Evolutionary conservation across 2,888 invertebrate species (phyloP).

Genomic region (Lithosia quadra): DNA sequence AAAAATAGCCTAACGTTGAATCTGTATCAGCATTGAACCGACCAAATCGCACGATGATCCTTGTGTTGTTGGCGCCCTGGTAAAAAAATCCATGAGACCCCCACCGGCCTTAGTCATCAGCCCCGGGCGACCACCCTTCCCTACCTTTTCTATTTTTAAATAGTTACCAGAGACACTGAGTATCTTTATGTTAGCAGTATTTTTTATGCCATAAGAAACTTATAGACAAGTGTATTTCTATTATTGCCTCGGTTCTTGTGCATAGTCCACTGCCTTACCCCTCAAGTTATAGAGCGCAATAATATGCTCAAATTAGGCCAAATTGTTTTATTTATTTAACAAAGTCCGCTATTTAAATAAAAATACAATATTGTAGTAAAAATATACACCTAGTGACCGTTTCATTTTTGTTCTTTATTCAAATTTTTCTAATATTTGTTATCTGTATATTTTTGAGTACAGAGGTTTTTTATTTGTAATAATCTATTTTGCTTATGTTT

Average conservation of each 20-base stretch:
- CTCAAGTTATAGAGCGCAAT: constrained; percentile 47
- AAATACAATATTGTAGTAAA: constrained; percentile 39
- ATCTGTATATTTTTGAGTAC: constrained; percentile 82
- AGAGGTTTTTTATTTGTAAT: constrained; percentile 58
- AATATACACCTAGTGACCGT: constrained; percentile 47
- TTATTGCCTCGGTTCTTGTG: constrained; percentile 3
- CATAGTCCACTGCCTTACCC: constrained; percentile 33
- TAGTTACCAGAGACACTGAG: not conserved
- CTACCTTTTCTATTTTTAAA: not conserved
- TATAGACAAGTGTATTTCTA: constrained; percentile 1
- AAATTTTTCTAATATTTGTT: constrained; percentile 50
- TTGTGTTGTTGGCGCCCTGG: not conserved
- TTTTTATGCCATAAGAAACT: not conserved
- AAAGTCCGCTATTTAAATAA: constrained; percentile 34
- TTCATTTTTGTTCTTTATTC: constrained; percentile 39
- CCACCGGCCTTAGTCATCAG: not conserved
- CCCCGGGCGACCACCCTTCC: not conserved
- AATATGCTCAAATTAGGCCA: constrained; percentile 70
- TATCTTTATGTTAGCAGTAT: not conserved
- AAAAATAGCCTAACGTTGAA: not conserved
- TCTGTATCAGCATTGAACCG: too few relatives aligned
- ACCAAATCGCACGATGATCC: too few relatives aligned
- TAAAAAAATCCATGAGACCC: not conserved
- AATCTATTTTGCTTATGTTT: constrained; percentile 43
- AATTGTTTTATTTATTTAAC: constrained; percentile 58